phyloP scores from a whole-genome alignment of 2,797 vertebrate species.

The Halcyon chelicuti region DNA sequence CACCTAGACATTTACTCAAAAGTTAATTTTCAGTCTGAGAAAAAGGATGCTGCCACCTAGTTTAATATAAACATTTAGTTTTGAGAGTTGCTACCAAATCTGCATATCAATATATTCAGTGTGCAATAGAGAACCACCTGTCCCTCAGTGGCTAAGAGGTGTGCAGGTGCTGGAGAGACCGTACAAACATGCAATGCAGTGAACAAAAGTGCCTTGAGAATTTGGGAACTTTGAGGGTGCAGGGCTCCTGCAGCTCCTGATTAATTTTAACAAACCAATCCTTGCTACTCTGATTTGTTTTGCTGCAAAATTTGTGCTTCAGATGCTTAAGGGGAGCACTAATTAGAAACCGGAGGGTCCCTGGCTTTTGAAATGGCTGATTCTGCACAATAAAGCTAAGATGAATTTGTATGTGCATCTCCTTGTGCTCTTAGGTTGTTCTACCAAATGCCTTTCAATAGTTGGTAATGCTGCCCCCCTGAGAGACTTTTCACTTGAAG shows the following conservation, averaged over 20 bases:
- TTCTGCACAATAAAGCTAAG: background rate
- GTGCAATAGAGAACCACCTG: background rate
- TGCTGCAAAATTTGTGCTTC: background rate
- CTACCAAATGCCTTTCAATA: background rate
- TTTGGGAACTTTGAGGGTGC: background rate
- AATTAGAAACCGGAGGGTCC: background rate
- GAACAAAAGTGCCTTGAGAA: background rate
- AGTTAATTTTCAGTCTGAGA: background rate
- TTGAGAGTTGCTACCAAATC: background rate
- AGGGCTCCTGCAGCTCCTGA: background rate
- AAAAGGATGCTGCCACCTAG: background rate
- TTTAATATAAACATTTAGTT: background rate
- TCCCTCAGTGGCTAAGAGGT: background rate
- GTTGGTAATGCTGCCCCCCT: background rate
- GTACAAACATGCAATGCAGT: fast-evolving
- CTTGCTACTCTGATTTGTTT: background rate
- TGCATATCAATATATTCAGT: background rate
- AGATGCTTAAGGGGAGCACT: background rate
- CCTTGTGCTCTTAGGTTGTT: background rate
- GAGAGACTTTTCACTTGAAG: background rate
- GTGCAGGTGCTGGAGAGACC: background rate
- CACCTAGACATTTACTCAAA: background rate
- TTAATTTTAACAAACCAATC: background rate
- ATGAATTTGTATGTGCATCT: background rate
- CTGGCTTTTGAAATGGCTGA: background rate